Conservation (phyloP, 92 coral and sea anemone genomes). For the Plumapathes pennacea region DNA sequence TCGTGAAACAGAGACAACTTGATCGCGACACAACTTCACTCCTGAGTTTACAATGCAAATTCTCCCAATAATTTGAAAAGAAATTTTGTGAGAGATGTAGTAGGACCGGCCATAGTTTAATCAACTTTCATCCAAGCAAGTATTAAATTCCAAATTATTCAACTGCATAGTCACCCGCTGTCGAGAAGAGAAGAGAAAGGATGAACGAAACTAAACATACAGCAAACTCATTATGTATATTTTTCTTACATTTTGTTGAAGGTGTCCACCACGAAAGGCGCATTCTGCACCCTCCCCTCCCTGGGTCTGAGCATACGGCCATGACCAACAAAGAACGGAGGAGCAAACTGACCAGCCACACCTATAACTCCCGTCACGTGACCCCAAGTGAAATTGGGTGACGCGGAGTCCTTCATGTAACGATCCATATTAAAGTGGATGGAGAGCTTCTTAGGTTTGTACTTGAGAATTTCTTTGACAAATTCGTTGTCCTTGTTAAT, state of each 20-base stretch:
- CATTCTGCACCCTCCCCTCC: neutral
- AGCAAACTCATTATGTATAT: too few relatives aligned
- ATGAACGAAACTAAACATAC: too few relatives aligned
- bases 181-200: too few relatives aligned
- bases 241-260: neutral
- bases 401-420: conserved; percentile 2
- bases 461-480: conserved; percentile 20
- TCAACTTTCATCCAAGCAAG: too few relatives aligned
- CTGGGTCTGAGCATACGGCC: conserved; percentile 51
- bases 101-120: too few relatives aligned
- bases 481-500: conserved; percentile 3
- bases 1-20: too few relatives aligned
- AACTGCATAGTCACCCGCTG: too few relatives aligned
- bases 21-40: too few relatives aligned
- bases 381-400: conserved; percentile 45
- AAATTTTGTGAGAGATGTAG: too few relatives aligned
- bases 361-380: conserved; percentile 64
- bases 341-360: conserved; percentile 44
- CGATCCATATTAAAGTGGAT: conserved; percentile 69
- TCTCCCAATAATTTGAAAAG: too few relatives aligned
- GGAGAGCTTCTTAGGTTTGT: conserved; percentile 41
- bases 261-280: conserved; percentile 64
- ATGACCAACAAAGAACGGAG: conserved; percentile 42
- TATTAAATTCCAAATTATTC: too few relatives aligned
- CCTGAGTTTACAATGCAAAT: too few relatives aligned